These are phyloP conservation scores for Brachionichthys hirsutus DNA, from an alignment of 2,113 vertebrate genomes.

Conservation along the genomic window DNA sequence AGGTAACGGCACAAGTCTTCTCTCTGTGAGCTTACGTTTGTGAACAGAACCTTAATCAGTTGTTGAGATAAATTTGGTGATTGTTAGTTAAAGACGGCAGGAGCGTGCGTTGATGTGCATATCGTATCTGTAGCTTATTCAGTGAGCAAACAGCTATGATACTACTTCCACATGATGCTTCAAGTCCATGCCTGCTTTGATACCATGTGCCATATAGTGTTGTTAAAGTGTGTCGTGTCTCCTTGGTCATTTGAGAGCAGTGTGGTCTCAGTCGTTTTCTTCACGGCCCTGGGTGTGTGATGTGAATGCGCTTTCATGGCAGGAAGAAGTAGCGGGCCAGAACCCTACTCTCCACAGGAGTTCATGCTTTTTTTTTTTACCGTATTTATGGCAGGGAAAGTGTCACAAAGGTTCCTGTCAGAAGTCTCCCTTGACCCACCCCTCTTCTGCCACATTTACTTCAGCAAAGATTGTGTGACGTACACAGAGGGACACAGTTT, in stretches of 20 bases:
- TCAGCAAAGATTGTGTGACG: conserved; percentile 12
- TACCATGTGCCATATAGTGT: background rate
- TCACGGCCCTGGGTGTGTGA: conserved; percentile 8
- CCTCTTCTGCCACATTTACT: conserved; percentile 16
- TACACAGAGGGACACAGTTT: background rate
- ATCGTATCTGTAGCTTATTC: no score
- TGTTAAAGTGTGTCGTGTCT: conserved; percentile 5
- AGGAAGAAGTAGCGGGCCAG: background rate
- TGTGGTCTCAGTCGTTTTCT: background rate
- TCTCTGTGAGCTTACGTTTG: background rate
- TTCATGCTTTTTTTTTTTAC: conserved; percentile 54
- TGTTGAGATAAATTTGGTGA: no score
- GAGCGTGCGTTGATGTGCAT: background rate
- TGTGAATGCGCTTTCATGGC: conserved; percentile 15
- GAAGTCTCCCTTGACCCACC: conserved; percentile 34
- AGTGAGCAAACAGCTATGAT: no score
- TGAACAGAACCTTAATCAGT: background rate
- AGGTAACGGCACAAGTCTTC: conserved; percentile 74
- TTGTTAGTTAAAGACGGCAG: background rate
- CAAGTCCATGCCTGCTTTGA: background rate
- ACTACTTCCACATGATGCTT: background rate
- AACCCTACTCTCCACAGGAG: conserved; percentile 42
- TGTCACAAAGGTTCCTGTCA: conserved; percentile 30
- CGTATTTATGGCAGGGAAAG: conserved; percentile 54
- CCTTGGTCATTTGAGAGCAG: no score